Evolutionary conservation across 2,888 invertebrate species (phyloP).

Genomic region (Euplagia quadripunctaria): DNA sequence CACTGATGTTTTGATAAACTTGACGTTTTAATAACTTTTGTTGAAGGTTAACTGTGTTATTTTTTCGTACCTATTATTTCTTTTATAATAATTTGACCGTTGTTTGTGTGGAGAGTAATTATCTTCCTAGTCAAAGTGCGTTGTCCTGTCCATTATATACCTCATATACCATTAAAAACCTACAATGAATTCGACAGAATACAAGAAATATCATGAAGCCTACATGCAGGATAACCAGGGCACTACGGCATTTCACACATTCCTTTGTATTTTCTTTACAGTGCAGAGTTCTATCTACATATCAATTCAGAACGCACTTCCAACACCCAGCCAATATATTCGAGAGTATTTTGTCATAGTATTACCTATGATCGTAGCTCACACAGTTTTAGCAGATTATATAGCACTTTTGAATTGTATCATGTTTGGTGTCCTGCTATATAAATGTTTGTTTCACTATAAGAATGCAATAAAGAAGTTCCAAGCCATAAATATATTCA

Average conservation of each 20-base stretch:
- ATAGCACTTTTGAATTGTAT: conserved; percentile 69
- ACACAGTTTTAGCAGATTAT: conserved; percentile 83
- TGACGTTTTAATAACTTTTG: background rate
- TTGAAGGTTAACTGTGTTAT: background rate
- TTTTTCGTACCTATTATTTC: background rate
- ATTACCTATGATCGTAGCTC: conserved; percentile 85
- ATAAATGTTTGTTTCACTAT: conserved; percentile 48
- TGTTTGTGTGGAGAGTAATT: background rate
- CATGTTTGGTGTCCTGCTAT: conserved; percentile 57
- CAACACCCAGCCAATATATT: conserved; percentile 63
- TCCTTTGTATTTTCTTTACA: conserved; percentile 75
- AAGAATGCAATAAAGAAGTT: conserved; percentile 44
- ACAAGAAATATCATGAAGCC: conserved; percentile 83
- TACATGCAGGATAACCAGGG: conserved; percentile 87
- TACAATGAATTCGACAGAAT: conserved; percentile 71
- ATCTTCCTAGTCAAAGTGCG: background rate
- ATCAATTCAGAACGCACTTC: conserved; percentile 54
- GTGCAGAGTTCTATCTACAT: conserved; percentile 72
- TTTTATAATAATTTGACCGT: background rate
- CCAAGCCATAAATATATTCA: conserved; percentile 52
- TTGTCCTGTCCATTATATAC: too few relatives aligned
- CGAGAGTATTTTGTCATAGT: conserved; percentile 87
- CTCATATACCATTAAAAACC: background rate
- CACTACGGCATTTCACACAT: conserved; percentile 83
- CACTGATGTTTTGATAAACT: background rate